Evolutionary conservation across 2,888 invertebrate genomes (phyloP), one percentile per base, ranked within the genome.

Genomic region (Notodonta dromedarius): DNA sequence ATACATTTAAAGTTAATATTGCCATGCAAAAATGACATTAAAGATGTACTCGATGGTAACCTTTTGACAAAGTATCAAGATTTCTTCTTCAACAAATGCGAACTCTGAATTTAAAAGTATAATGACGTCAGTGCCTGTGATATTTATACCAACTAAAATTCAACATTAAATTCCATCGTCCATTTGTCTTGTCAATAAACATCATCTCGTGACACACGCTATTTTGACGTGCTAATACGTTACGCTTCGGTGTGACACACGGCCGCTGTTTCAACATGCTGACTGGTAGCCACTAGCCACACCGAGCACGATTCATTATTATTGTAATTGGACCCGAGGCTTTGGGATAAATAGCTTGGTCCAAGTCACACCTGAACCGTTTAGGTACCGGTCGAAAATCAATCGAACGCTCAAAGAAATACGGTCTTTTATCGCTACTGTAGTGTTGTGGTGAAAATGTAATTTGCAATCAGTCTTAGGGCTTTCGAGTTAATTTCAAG

Each of bases 311-410:
- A 88, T 87, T 87, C 82, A 87, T 87, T 88, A 87, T 84, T 78
- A 79, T 82, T 83, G 87, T 88, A 89, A 89, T 87, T 88, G 82
- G 86, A 89, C 82, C 83, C 86, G 82, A 82, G 82, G 83, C 81
- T 80, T 75, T 75, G 78, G 80, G 81, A 88, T 84, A 84, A 84
- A 87, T 85, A 81, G 78, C 80, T 71, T 80, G 75, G 78, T 78
- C 78, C 76, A 60, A 79, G 24, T 24, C 24, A 78, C 72, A 76
- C 60, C 66, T 61, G 60, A 46, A 64, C 60, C 65, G 63, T 51
- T 58, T 66, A n/a, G n/a, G n/a, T n/a, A 40, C 51, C 65, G 65
- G 61, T 62, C 57, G 42, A 74, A 81, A 74, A 63, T 59, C 51
- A 60, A 76, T 78, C 70, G 59, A 74, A 77, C 61, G 32, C 4